Conservation (phyloP, 2,888 invertebrate genomes). For the Hedya salicella region DNA sequence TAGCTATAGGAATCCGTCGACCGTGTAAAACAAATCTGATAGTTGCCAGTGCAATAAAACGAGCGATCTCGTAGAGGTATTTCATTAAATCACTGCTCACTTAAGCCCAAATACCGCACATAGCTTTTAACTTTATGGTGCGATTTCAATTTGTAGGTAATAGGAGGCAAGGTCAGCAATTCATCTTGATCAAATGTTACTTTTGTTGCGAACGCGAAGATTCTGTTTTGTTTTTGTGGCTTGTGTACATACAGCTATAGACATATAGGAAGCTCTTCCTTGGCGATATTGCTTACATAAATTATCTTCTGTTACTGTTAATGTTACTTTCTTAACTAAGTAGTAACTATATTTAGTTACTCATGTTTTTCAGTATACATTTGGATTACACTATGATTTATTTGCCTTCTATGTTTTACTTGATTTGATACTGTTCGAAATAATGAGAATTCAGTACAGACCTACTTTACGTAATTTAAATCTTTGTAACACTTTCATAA, state of each 20-base stretch:
- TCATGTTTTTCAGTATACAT: too few species aligned
- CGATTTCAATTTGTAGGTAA: slow-evolving; percentile 43
- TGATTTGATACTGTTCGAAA: too few species aligned
- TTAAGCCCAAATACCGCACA: slow-evolving; percentile 52
- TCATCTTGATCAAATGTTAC: slow-evolving; percentile 44
- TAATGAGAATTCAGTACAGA: too few species aligned
- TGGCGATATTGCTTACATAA: too few species aligned
- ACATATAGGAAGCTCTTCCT: too few species aligned
- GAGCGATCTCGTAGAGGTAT: slow-evolving; percentile 48
- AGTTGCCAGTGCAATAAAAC: slow-evolving; percentile 41
- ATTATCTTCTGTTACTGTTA: too few species aligned
- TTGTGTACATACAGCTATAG: not conserved
- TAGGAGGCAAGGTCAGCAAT: slow-evolving; percentile 26
- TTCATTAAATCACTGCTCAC: slow-evolving; percentile 61
- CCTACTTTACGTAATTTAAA: too few species aligned
- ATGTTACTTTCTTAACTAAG: too few species aligned
- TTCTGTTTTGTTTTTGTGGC: slow-evolving; percentile 22
- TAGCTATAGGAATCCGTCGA: not conserved
- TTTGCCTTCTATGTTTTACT: too few species aligned
- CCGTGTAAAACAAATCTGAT: slow-evolving; percentile 9
- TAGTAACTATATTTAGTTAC: too few species aligned
- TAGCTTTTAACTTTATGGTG: slow-evolving; percentile 49
- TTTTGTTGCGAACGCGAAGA: slow-evolving; percentile 22
- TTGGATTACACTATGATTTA: too few species aligned
- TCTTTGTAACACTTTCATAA: too few species aligned